A percentile compares a stretch with the other conserved stretches of the same genome.
These are phyloP conservation scores for Habrosyne pyritoides DNA, from an alignment of 2,888 invertebrate species.

Conservation along the genomic window DNA sequence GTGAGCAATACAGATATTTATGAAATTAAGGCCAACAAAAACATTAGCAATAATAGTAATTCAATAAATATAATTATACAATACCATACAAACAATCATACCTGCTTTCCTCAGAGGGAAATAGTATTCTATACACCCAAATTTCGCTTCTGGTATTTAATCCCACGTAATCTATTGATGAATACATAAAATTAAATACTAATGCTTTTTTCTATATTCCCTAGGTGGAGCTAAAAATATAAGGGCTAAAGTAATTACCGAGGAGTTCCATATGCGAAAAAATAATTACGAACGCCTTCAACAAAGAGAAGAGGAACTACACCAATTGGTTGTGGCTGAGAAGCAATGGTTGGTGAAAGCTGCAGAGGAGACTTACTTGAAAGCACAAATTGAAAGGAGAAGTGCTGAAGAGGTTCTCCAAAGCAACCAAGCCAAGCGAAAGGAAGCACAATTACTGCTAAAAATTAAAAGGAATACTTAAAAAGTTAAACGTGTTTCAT, in stretches of 20 bases:
- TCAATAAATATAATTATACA: too few relatives aligned
- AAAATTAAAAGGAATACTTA: not conserved
- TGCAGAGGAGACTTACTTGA: not conserved
- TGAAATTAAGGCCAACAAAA: too few relatives aligned
- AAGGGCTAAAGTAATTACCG: not conserved
- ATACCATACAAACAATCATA: too few relatives aligned
- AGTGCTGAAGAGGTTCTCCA: not conserved
- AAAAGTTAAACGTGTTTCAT: too few relatives aligned
- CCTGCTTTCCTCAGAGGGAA: too few relatives aligned
- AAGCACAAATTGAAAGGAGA: not conserved
- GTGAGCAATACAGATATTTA: too few relatives aligned
- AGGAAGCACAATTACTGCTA: not conserved
- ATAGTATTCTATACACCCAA: too few relatives aligned
- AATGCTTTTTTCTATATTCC: not conserved
- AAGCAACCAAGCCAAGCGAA: not conserved
- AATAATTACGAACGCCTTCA: not conserved
- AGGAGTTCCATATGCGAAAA: not conserved
- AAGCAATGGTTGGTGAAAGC: conserved; percentile 4
- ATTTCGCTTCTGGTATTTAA: too few relatives aligned
- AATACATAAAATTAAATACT: too few relatives aligned
- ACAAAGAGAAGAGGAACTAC: conserved; percentile 1
- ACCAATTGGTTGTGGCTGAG: not conserved
- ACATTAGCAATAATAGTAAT: too few relatives aligned
- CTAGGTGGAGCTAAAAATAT: not conserved
- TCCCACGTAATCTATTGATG: too few relatives aligned